These are phyloP conservation scores for Antedon mediterranea DNA, from an alignment of 53 echinoderm and acorn worm genomes.

Conservation along the genomic window DNA sequence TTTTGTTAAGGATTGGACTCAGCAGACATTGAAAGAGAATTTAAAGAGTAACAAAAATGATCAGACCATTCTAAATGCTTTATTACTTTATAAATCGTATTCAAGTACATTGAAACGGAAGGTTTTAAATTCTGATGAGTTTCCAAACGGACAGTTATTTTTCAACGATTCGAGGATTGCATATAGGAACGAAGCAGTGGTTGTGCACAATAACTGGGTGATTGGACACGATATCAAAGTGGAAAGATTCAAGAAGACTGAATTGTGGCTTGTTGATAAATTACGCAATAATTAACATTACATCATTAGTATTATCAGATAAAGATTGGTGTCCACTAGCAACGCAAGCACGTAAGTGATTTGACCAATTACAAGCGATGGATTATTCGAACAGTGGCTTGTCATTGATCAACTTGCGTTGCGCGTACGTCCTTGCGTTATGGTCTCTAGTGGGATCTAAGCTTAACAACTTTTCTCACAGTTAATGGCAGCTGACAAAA, in stretches of 20 bases:
- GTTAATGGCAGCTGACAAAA: too few relatives aligned
- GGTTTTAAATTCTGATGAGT: slow-evolving; percentile 21
- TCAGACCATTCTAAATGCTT: slow-evolving; percentile 42
- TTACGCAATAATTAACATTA: not conserved
- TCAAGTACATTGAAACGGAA: slow-evolving; percentile 13
- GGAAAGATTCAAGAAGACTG: slow-evolving; percentile 34
- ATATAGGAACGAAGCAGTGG: slow-evolving; percentile 22
- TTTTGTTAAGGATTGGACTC: slow-evolving; percentile 42
- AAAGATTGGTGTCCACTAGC: too few relatives aligned
- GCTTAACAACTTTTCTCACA: too few relatives aligned
- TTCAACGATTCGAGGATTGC: slow-evolving; percentile 34
- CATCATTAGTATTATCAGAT: too few relatives aligned
- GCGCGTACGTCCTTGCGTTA: too few relatives aligned
- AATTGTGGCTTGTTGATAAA: slow-evolving; percentile 25
- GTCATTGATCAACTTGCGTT: too few relatives aligned
- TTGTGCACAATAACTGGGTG: slow-evolving; percentile 64
- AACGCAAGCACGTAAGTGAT: too few relatives aligned
- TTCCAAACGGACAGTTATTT: slow-evolving; percentile 33
- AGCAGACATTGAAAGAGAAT: slow-evolving; percentile 13
- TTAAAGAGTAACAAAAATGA: slow-evolving; percentile 22
- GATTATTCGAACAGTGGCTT: too few relatives aligned
- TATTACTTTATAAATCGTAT: slow-evolving; percentile 2
- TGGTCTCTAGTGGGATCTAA: too few relatives aligned
- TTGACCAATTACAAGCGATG: too few relatives aligned
- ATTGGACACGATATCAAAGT: slow-evolving; percentile 51